Evolutionary conservation across 2,888 invertebrate species (phyloP).

Genomic region (Polylopha cassiicola): DNA sequence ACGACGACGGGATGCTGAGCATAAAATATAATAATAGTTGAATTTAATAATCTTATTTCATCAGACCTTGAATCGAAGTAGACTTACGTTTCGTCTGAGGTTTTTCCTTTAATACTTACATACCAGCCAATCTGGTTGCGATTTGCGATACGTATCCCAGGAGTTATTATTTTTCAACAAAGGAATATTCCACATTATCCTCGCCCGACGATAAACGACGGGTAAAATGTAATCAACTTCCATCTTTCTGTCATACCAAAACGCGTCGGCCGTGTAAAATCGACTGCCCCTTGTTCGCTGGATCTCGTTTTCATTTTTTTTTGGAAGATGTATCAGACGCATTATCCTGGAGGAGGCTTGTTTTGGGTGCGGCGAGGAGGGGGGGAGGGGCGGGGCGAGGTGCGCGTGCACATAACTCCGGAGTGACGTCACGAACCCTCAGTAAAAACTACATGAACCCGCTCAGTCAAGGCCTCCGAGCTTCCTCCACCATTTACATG

Average conservation of each 20-base stretch:
- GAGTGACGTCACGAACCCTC: slow-evolving; percentile 65
- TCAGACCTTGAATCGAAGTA: slow-evolving; percentile 13
- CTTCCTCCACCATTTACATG: slow-evolving; percentile 56
- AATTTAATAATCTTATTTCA: slow-evolving; percentile 15
- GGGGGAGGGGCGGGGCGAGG: slow-evolving; percentile 16
- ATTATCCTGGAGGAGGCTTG: slow-evolving; percentile 66
- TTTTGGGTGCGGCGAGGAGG: slow-evolving; percentile 44
- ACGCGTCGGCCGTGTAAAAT: slow-evolving; percentile 60
- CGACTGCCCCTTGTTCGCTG: slow-evolving; percentile 55
- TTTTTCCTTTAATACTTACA: too few species aligned
- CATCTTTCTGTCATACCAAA: slow-evolving; percentile 53
- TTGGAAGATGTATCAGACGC: slow-evolving; percentile 66
- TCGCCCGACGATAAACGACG: slow-evolving; percentile 29
- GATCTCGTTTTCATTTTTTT: slow-evolving; percentile 59
- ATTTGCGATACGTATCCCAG: slow-evolving; percentile 13
- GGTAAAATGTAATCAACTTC: slow-evolving; percentile 32
- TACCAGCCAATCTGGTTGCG: too few species aligned
- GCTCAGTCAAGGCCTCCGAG: slow-evolving; percentile 61
- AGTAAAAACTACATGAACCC: slow-evolving; percentile 69
- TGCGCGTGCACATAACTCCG: slow-evolving; percentile 66
- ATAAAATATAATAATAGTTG: slow-evolving; percentile 7
- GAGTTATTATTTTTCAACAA: slow-evolving; percentile 7
- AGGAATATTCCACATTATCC: slow-evolving; percentile 8
- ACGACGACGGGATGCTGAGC: slow-evolving; percentile 8
- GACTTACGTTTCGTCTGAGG: too few species aligned